Evolutionary conservation across 2,797 vertebrate genomes (phyloP).

Genomic region (Acrossocheilus wenchowensis): DNA sequence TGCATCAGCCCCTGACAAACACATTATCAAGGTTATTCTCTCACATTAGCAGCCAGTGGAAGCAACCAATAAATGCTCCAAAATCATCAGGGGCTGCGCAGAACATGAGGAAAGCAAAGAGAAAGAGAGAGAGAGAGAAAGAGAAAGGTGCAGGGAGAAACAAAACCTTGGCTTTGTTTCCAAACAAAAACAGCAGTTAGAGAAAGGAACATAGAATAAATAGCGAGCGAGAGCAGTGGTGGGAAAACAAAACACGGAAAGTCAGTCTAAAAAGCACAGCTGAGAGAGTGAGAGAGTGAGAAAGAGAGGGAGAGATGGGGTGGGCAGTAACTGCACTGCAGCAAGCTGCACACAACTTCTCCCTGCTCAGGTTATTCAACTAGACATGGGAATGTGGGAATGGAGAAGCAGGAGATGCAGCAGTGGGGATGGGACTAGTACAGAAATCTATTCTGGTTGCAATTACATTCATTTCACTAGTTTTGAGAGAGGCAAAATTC

Average conservation of each 20-base stretch:
- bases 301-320: conserved; percentile 22
- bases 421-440: conserved; percentile 43
- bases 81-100: conserved; percentile 11
- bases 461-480: not conserved
- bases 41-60: conserved; percentile 48
- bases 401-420: conserved; percentile 46
- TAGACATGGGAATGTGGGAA: conserved; percentile 32
- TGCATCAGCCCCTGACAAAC: conserved; percentile 53
- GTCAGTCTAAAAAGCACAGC: conserved; percentile 47
- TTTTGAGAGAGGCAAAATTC: not conserved
- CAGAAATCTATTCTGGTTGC: not conserved
- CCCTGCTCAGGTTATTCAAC: conserved; percentile 37
- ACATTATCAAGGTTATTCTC: conserved; percentile 56
- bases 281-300: conserved; percentile 46
- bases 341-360: conserved; percentile 43
- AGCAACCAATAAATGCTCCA: conserved; percentile 47
- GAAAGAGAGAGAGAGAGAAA: not conserved
- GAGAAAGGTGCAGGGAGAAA: conserved; percentile 14
- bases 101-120: not conserved
- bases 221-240: conserved; percentile 32
- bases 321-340: conserved; percentile 71
- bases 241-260: conserved; percentile 54
- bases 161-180: not conserved
- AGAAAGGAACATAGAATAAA: not conserved
- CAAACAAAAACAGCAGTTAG: conserved; percentile 11